Evolutionary conservation across 2,888 invertebrate genomes (phyloP).

Genomic region (Pyrgus malvae): DNA sequence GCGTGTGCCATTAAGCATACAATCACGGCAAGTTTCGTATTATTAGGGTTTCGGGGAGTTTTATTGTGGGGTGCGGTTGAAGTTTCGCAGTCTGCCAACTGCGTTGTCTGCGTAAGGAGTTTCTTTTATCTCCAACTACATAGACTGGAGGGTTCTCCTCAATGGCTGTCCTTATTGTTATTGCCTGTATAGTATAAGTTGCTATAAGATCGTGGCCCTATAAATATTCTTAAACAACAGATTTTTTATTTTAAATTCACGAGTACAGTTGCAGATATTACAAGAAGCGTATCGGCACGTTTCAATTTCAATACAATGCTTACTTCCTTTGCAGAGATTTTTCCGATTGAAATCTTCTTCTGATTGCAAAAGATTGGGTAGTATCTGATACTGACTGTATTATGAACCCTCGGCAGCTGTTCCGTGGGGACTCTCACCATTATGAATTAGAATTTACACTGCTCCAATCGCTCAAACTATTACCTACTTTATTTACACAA

Average conservation of each 20-base stretch:
- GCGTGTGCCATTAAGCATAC: conserved; percentile 25
- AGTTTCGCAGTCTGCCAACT: neutral
- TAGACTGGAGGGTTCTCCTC: neutral
- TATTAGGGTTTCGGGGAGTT: conserved; percentile 8
- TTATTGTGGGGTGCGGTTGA: conserved; percentile 16
- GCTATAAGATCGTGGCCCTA: neutral
- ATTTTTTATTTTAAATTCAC: neutral
- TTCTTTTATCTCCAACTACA: neutral
- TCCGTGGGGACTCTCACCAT: no score
- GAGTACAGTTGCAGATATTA: neutral
- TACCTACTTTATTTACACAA: no score
- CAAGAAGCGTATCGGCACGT: neutral
- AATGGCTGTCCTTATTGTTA: neutral
- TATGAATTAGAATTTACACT: no score
- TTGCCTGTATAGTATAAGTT: neutral
- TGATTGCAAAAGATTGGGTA: no score
- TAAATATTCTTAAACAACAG: no score
- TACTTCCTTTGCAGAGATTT: neutral
- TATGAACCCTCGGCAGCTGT: no score
- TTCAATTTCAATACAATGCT: neutral
- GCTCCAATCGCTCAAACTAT: no score
- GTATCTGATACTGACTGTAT: no score
- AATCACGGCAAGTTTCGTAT: conserved; percentile 20
- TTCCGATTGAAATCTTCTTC: no score
- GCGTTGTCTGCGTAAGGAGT: neutral